A percentile compares a stretch with the other conserved stretches of the same genome.
Evolutionary conservation across 2,888 invertebrate species (phyloP).

Genomic region (Drosophila bunnanda): DNA sequence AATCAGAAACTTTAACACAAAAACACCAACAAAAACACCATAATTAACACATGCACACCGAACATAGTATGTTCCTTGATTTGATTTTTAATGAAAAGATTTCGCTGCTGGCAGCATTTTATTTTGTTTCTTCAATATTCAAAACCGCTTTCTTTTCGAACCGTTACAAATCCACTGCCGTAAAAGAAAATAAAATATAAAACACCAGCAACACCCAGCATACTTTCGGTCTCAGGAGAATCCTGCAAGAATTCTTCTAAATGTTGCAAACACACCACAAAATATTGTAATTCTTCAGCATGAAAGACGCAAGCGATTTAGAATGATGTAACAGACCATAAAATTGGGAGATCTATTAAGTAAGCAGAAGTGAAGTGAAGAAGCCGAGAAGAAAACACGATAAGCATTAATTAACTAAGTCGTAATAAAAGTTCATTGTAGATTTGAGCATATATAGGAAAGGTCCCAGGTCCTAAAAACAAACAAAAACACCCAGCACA

Average conservation of each 20-base stretch:
- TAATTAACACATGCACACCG: slow-evolving; percentile 2
- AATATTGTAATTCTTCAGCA: slow-evolving; percentile 41
- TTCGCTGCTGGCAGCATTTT: slow-evolving; percentile 71
- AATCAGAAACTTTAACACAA: slow-evolving; percentile 21
- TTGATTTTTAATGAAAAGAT: slow-evolving; percentile 31
- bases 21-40: slow-evolving; percentile 24
- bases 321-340: slow-evolving; percentile 19
- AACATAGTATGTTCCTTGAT: slow-evolving; percentile 39
- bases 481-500: slow-evolving; percentile 61
- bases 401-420: slow-evolving; percentile 54
- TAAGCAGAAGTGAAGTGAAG: slow-evolving; percentile 24
- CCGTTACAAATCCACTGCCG: slow-evolving; percentile 72
- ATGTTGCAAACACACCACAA: slow-evolving; percentile 22
- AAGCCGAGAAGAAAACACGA: slow-evolving; percentile 30
- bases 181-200: slow-evolving; percentile 20
- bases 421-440: slow-evolving; percentile 70
- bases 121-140: slow-evolving; percentile 27
- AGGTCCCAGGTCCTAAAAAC: slow-evolving; percentile 36
- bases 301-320: slow-evolving; percentile 5
- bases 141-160: slow-evolving; percentile 56
- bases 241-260: slow-evolving; percentile 13
- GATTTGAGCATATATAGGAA: slow-evolving; percentile 73
- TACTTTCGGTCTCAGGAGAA: slow-evolving; percentile 36
- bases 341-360: slow-evolving; percentile 23
- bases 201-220: slow-evolving; percentile 51